Percentiles rank a stretch among this genome's conserved stretches.
phyloP scores from a whole-genome alignment of 2,113 vertebrate species.

The Meleagris gallopavo region DNA sequence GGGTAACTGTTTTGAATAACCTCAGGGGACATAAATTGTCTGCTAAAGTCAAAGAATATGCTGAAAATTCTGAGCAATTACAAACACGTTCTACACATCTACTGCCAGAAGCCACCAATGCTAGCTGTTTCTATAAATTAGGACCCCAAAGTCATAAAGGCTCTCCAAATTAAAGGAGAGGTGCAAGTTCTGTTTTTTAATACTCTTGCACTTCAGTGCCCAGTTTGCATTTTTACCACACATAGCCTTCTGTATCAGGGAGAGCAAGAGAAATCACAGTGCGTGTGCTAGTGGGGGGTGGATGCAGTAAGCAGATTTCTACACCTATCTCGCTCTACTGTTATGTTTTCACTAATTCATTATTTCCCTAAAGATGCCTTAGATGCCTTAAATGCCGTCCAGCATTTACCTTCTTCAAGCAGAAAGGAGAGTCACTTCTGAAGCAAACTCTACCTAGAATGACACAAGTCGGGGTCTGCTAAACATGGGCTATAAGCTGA shows the following conservation, averaged over 20 bases:
- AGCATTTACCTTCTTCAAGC: not conserved
- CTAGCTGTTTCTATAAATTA: not conserved
- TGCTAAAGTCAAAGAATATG: not conserved
- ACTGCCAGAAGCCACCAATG: not conserved
- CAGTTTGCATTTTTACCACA: not conserved
- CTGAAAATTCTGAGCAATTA: not conserved
- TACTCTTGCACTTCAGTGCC: not conserved
- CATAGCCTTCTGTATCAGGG: not conserved
- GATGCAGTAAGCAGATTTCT: not conserved
- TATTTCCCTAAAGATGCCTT: not conserved
- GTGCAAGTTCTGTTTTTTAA: not conserved
- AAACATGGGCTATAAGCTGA: not conserved
- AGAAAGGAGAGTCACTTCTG: not conserved
- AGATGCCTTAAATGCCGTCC: not conserved
- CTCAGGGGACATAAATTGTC: not conserved
- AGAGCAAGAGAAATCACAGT: not conserved
- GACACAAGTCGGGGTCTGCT: not conserved
- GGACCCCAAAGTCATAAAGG: not conserved
- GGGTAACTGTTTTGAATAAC: slow-evolving; percentile 14
- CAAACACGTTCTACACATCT: not conserved
- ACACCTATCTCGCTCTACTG: not conserved
- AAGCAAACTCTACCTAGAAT: not conserved
- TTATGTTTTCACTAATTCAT: not conserved
- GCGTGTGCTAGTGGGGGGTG: too few species aligned
- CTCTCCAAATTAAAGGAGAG: not conserved